Base-by-base conservation (phyloP, 1,140 invertebrate species). In the Dinoponera quadriceps region DNA sequence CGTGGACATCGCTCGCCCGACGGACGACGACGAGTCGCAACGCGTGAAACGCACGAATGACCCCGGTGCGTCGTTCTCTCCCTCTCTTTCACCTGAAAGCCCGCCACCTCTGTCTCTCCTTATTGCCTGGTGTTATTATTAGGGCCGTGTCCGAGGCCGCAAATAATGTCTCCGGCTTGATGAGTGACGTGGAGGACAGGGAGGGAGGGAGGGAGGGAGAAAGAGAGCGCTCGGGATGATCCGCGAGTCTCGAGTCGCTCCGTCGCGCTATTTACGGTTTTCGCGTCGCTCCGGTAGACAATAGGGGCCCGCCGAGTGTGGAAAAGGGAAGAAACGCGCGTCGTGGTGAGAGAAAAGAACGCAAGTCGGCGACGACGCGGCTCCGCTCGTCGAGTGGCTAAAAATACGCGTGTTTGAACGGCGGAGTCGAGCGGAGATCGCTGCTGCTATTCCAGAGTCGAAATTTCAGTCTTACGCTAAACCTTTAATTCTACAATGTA, bases 51-150 rank as follows among this genome's bases (percentile, higher is more conserved):
- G 48, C 51, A 63, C 49, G 29, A 73, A 49, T 25, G 48, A 66
- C 54, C 25, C 18, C 27, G 20, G 44, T 38, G 48, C 44, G 29
- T 48, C 33, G 72, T 65, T 51, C 49, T 49, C 13, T 27, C 13
- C 66, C 29, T 65, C 57, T 57, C 22, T 48, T 14, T 55, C 38
- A 14, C 72, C 22, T 73, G 38, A 20, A 49, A 44, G 38, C 54
- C 22, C 18, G 65, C 25, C 68, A 14, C 44, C 20, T 4, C 57
- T 82, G 51, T 63, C 49, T 33, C 69, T 44, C n/a, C 65, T 71
- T 38, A 57, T 82, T 73, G 66, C 73, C 49, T 33, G 51, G 62
- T 57, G 83, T 90, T 86, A 89, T 90, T 86, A 91, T 91, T 90
- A 86, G 87, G 69, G 65, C 20, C 51, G 69, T 63, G 68, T 74